Base-by-base conservation (phyloP, 2,888 invertebrate species). In the Xestoiulus laeticollis region DNA sequence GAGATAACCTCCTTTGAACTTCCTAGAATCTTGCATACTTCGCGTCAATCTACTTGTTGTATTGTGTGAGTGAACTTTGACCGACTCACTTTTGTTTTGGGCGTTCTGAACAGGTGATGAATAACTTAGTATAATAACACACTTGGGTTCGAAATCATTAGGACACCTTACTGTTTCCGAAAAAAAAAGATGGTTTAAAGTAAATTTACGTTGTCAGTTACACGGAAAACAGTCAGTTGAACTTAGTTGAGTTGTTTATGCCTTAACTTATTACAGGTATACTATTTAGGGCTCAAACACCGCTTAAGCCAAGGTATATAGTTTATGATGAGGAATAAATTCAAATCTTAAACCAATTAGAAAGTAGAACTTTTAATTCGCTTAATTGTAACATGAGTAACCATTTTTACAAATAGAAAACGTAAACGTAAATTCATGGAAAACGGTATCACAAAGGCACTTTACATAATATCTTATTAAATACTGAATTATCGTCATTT, bases 1-100 rank as follows among this genome's bases (percentile, higher is more conserved):
- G 68, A 68, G 68, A 68, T 26, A 68, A 68, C 68, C 68, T 68
- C 68, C n/a, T 68, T 68, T 68, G 68, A 26, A 68, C 68, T 68
- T 68, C 68, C 26, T 26, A 22, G 68, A 8, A 68, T 68, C 26
- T 68, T 26, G n/a, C 59, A 22, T 5, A 22, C 6, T 59, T 59
- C 59, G 22, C n/a, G n/a, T 59, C 59, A 10, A 68, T 26, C 26
- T 68, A 68, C 68, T 26, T 68, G 68, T 68, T 68, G 68, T 38
- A 38, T 1, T 12, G 68, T 26, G 68, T 22, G 26, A 68, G 68
- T 68, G 26, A 68, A 22, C 68, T 68, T 12, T 68, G 68, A 68
- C 68, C 68, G 68, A 26, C 68, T 26, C 68, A 68, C 68, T 68
- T 68, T 68, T 26, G 68, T 68, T 68, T 68, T 26, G 26, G 68